These are phyloP conservation scores for Zhuqinia jingwanae DNA, from an alignment of 2,888 invertebrate genomes.

Conservation along the genomic window DNA sequence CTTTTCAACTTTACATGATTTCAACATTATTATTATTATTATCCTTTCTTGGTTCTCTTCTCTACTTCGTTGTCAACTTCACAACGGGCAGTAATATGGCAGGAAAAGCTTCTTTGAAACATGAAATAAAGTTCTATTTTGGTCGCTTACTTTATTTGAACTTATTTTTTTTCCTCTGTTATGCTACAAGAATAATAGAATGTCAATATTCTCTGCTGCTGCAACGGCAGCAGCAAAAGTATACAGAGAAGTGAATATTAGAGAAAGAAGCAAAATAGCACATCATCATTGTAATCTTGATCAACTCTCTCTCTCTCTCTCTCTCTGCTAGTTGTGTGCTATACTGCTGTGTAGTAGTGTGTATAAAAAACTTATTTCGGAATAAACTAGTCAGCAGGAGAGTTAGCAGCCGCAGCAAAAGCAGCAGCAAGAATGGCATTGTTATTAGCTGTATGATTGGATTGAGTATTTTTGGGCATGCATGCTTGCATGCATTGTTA, in stretches of 20 bases:
- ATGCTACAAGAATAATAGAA: slow-evolving; percentile 9
- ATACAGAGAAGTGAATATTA: not conserved
- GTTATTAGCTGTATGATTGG: slow-evolving; percentile 41
- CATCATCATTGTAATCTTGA: not conserved
- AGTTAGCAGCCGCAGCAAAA: not conserved
- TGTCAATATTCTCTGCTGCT: not conserved
- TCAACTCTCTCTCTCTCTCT: not conserved
- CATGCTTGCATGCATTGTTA: too few species aligned
- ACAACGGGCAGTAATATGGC: slow-evolving; percentile 40
- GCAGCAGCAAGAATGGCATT: slow-evolving; percentile 43
- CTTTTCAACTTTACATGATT: slow-evolving; percentile 29
- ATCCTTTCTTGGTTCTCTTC: not conserved
- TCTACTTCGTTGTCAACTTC: not conserved
- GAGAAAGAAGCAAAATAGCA: slow-evolving; percentile 19
- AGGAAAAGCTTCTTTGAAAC: not conserved
- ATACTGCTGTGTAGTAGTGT: not conserved
- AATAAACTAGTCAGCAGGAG: too few species aligned
- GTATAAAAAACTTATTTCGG: slow-evolving; percentile 5
- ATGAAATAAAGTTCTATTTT: slow-evolving; percentile 24
- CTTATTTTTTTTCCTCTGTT: slow-evolving; percentile 33
- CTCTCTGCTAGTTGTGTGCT: not conserved
- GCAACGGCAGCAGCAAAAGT: not conserved
- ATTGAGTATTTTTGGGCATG: slow-evolving; percentile 9
- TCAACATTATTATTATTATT: slow-evolving; percentile 24
- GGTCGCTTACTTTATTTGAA: slow-evolving; percentile 26